Percentiles rank a stretch among this genome's conserved stretches.
Conservation (phyloP, 2,113 vertebrate species). For the Ptilorrhoa leucosticta region DNA sequence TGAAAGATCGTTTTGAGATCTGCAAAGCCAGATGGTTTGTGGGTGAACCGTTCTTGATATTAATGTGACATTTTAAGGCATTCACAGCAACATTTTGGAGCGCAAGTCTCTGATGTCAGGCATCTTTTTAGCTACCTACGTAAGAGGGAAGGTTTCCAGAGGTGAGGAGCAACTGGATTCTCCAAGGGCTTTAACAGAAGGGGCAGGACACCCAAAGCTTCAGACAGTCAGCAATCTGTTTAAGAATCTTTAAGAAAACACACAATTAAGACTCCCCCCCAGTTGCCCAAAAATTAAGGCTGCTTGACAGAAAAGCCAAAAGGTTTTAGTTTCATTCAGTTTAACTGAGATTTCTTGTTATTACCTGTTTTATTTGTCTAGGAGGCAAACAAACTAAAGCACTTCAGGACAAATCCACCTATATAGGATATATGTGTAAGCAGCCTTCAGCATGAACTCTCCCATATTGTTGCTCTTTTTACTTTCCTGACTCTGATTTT, state of each 20-base stretch:
- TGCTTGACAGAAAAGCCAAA: not conserved
- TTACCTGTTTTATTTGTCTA: not conserved
- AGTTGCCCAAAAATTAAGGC: not conserved
- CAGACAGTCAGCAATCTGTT: not conserved
- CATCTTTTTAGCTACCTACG: not conserved
- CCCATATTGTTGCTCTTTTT: not conserved
- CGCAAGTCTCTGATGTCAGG: not conserved
- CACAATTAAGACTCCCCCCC: not conserved
- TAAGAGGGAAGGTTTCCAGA: not conserved
- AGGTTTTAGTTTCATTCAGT: not conserved
- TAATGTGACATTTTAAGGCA: conserved; percentile 33
- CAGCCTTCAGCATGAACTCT: not conserved
- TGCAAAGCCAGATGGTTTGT: conserved; percentile 46
- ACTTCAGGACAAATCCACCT: not conserved
- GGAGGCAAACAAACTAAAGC: not conserved
- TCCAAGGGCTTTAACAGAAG: not conserved
- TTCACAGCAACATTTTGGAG: not conserved
- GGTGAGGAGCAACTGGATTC: not conserved
- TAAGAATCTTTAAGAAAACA: not conserved
- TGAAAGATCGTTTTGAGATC: not conserved
- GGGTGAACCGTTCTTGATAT: conserved; percentile 19
- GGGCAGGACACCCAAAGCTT: not conserved
- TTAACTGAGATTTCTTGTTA: not conserved
- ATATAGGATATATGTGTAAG: not conserved
- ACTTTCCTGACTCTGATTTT: not conserved